Conservation (phyloP, 1,140 invertebrate genomes). For the Drosophila arawakana region DNA sequence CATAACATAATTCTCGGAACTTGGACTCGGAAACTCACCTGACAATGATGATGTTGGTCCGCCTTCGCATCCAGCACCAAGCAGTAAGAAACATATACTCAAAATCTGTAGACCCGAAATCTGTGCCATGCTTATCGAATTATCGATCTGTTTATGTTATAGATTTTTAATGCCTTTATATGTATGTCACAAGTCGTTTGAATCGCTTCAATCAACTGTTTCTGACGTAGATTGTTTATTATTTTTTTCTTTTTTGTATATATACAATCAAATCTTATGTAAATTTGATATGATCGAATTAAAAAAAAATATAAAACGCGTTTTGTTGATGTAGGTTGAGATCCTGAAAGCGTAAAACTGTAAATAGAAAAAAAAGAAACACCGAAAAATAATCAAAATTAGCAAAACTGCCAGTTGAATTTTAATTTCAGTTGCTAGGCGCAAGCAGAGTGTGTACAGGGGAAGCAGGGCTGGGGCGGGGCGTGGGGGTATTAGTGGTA, state of each 20-base stretch:
- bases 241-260: background rate
- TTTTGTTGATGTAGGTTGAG: conserved; percentile 43
- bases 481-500: background rate
- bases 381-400: conserved; percentile 29
- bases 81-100: conserved; percentile 4
- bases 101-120: conserved; percentile 1
- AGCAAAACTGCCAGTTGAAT: conserved; percentile 37
- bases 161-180: too few relatives aligned
- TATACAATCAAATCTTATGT: conserved; percentile 33
- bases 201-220: background rate
- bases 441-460: background rate
- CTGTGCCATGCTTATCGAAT: conserved; percentile 27
- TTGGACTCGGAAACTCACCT: conserved; percentile 23
- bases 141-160: background rate
- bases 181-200: conserved; percentile 18
- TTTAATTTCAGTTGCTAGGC: conserved; percentile 26
- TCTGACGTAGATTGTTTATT: conserved; percentile 8
- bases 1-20: conserved; percentile 22
- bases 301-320: conserved; percentile 17
- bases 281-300: conserved; percentile 22
- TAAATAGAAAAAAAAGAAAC: conserved; percentile 6
- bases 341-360: conserved; percentile 38
- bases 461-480: background rate
- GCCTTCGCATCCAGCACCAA: conserved; percentile 8
- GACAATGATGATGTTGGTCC: conserved; percentile 21